Evolutionary conservation across 2,888 invertebrate genomes (phyloP).

Genomic region (Pseudococcus longispinus): DNA sequence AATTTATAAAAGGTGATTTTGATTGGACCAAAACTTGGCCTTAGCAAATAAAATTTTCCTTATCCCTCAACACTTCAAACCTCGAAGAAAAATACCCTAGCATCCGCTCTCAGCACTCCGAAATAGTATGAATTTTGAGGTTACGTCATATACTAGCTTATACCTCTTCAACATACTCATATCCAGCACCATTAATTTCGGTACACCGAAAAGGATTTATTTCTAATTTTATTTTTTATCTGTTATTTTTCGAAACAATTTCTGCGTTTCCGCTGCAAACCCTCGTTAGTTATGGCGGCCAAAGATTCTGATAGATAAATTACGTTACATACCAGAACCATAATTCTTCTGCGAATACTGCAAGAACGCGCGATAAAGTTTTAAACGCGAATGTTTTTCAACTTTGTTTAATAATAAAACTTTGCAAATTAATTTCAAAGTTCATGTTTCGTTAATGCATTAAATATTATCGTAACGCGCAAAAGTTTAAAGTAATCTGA

Average conservation of each 20-base stretch:
- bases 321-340: background rate
- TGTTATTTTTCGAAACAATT: background rate
- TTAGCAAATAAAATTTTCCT: too few relatives aligned
- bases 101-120: too few relatives aligned
- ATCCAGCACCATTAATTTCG: background rate
- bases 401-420: constrained; percentile 53
- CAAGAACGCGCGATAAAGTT: constrained; percentile 31
- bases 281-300: constrained; percentile 1
- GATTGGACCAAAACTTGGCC: too few relatives aligned
- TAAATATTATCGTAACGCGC: constrained; percentile 40
- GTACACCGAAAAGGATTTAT: background rate
- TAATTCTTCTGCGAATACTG: constrained; percentile 33
- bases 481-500: constrained; percentile 50
- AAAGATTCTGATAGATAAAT: constrained; percentile 33
- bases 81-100: too few relatives aligned
- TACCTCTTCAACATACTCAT: background rate
- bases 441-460: constrained; percentile 53
- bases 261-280: constrained; percentile 1
- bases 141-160: too few relatives aligned
- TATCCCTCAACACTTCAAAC: too few relatives aligned
- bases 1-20: too few relatives aligned
- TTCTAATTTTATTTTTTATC: background rate
- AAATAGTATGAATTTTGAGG: too few relatives aligned
- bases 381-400: constrained; percentile 54
- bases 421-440: constrained; percentile 55